phyloP scores from a whole-genome alignment of 2,888 invertebrate species.

The Melanophora roralis region DNA sequence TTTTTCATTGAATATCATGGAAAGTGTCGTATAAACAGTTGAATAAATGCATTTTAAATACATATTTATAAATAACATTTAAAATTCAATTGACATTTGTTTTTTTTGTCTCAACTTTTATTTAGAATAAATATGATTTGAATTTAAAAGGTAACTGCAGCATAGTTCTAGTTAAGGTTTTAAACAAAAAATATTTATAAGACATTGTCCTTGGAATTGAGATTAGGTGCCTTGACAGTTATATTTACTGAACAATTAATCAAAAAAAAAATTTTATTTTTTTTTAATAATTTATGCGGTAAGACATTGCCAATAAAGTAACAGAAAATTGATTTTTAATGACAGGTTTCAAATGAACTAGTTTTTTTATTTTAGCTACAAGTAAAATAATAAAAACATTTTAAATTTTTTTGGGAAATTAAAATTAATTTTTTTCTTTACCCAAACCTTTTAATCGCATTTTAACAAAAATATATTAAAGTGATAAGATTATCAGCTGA shows the following conservation, averaged over 20 bases:
- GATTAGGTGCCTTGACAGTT: not conserved
- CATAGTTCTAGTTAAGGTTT: slow-evolving; percentile 6
- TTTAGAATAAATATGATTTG: not conserved
- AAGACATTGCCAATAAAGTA: not conserved
- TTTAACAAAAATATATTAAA: too few species aligned
- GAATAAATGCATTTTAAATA: slow-evolving; percentile 52
- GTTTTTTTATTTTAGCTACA: too few species aligned
- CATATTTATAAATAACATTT: slow-evolving; percentile 49
- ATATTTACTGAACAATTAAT: slow-evolving; percentile 12
- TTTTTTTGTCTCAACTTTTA: not conserved
- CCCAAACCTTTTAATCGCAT: too few species aligned
- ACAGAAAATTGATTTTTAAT: not conserved
- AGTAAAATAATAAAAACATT: too few species aligned
- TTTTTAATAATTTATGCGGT: not conserved
- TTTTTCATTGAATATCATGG: slow-evolving; percentile 50
- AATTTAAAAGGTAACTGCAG: not conserved
- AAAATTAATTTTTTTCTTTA: too few species aligned
- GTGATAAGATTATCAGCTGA: too few species aligned
- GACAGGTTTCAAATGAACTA: too few species aligned
- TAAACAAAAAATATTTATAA: not conserved
- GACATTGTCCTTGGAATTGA: slow-evolving; percentile 34
- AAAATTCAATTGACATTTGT: slow-evolving; percentile 49
- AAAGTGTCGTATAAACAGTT: slow-evolving; percentile 54
- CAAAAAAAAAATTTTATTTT: not conserved
- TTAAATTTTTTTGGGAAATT: too few species aligned